Evolutionary conservation across 2,797 vertebrate species (phyloP), one percentile per base, ranked within the genome.

Genomic region (Sebastes flavidus): DNA sequence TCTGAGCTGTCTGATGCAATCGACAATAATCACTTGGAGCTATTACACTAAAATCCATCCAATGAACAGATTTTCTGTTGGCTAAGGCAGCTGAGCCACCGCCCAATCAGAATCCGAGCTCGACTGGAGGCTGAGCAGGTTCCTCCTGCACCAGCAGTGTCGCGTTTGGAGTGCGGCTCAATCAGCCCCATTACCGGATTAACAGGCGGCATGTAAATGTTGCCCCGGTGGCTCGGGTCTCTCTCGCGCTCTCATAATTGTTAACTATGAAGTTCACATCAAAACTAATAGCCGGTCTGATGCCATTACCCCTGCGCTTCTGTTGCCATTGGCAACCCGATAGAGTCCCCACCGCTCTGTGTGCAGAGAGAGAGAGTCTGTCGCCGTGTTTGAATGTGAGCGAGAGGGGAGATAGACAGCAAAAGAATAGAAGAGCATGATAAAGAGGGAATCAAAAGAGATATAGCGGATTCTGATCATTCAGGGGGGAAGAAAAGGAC

Each of bases 221-320:
- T 84, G 78, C 77, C 83, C 72, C 72, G 58, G 62, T 82, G 63
- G 49, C 82, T 77, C 29, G 1, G 36, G 36, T 83, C 74, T 87
- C 68, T 85, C 78, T 80, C 24, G 2, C 34, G 59, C 73, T 72
- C 84, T 73, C 52, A 18, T 87, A 80, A 85, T 85, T 90, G 87
- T 89, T 86, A 91, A 89, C 88, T 89, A 76, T 89, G 90, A 89
- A 90, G 89, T 94, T 93, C 82, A 89, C 78, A 89, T 92, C 82
- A 87, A 81, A 93, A 90, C 81, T 81, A 90, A 90, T 79, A 85
- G 75, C 77, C 68, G 24, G 76, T 79, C 71, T 78, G 82, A 84
- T 78, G 92, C 73, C 69, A 80, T 84, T 78, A 84, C 75, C 66
- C 67, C 58, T 2, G 16, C 58, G 25, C 65, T 79, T 91, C 78